Evolutionary conservation across 53 echinoderm and acorn worm species (phyloP).

Genomic region (Glandiceps talaboti): DNA sequence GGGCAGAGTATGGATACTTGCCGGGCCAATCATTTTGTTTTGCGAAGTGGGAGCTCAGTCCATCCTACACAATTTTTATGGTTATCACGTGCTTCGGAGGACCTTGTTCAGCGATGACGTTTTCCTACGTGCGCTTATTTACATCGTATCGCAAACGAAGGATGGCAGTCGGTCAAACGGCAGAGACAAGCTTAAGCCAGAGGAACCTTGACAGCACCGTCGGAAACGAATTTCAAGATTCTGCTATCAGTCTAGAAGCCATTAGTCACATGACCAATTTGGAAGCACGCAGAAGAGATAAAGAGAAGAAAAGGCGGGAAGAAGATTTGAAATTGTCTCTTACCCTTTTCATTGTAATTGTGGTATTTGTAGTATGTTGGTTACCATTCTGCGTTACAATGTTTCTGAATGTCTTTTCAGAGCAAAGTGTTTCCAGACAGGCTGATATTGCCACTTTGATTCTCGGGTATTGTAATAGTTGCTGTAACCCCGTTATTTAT

Average conservation of each 20-base stretch:
- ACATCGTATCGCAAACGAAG: conserved; percentile 50
- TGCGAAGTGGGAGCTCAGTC: conserved; percentile 46
- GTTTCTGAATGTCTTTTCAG: conserved; percentile 80
- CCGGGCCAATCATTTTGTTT: conserved; percentile 89
- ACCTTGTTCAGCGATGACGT: conserved; percentile 90
- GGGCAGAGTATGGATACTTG: conserved; percentile 72
- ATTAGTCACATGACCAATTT: too few species aligned
- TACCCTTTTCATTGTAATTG: conserved; percentile 80
- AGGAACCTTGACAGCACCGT: not conserved
- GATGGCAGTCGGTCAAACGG: not conserved
- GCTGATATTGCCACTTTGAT: conserved; percentile 69
- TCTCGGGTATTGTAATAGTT: conserved; percentile 81
- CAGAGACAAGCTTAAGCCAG: not conserved
- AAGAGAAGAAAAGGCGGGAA: conserved; percentile 30
- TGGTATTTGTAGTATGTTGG: conserved; percentile 84
- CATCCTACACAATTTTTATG: conserved; percentile 92
- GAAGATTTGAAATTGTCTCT: conserved; percentile 81
- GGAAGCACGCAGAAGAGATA: not conserved
- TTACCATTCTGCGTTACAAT: conserved; percentile 91
- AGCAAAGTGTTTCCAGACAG: conserved; percentile 37
- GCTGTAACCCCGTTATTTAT: conserved; percentile 94
- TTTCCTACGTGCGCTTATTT: conserved; percentile 77
- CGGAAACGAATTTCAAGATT: not conserved
- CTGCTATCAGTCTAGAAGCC: not conserved
- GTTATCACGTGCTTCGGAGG: conserved; percentile 88